These are phyloP conservation scores for Tribolium madens DNA, from an alignment of 1,140 invertebrate species.

Conservation along the genomic window DNA sequence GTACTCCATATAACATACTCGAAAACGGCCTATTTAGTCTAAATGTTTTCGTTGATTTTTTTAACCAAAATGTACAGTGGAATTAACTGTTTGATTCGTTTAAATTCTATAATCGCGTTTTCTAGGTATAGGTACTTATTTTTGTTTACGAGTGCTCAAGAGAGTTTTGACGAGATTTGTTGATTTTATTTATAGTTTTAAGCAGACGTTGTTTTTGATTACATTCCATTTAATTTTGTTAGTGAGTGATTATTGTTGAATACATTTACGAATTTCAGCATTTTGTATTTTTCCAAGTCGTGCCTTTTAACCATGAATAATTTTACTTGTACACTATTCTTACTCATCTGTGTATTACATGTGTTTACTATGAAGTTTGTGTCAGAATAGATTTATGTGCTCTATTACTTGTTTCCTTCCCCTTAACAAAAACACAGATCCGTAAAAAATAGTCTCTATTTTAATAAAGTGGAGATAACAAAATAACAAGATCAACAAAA, in stretches of 20 bases:
- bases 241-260: slow-evolving; percentile 42
- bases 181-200: slow-evolving; percentile 22
- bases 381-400: slow-evolving; percentile 61
- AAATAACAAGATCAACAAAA: slow-evolving; percentile 45
- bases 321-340: slow-evolving; percentile 57
- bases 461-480: slow-evolving; percentile 33
- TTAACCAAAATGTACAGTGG: slow-evolving; percentile 12
- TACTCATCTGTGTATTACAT: slow-evolving; percentile 57
- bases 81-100: not conserved
- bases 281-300: slow-evolving; percentile 59
- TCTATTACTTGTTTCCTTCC: slow-evolving; percentile 19
- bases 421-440: not conserved
- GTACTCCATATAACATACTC: slow-evolving; percentile 24
- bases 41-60: slow-evolving; percentile 14
- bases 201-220: too few relatives aligned
- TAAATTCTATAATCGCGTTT: not conserved
- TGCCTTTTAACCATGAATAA: slow-evolving; percentile 59
- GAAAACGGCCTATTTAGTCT: slow-evolving; percentile 45
- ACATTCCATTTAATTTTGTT: slow-evolving; percentile 35
- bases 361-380: slow-evolving; percentile 58
- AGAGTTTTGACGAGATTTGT: slow-evolving; percentile 18
- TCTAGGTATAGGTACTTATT: slow-evolving; percentile 7
- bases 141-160: slow-evolving; percentile 15
- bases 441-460: slow-evolving; percentile 25
- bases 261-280: slow-evolving; percentile 39